Percentiles rank a stretch among this genome's conserved stretches.
Conservation (phyloP, 2,888 invertebrate species). For the Taphrorychus bicolor region DNA sequence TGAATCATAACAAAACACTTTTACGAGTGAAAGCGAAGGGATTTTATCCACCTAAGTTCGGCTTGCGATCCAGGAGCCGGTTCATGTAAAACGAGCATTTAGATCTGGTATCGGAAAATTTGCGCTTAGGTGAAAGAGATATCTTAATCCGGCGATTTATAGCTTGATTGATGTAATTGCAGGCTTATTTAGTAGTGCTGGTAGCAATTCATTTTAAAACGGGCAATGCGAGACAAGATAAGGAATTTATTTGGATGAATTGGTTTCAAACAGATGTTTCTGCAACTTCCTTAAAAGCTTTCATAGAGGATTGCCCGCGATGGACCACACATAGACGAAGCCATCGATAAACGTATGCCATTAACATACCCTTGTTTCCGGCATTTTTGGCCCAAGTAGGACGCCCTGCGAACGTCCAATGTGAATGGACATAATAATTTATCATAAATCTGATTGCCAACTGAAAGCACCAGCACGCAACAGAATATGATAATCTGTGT, state of each 20-base stretch:
- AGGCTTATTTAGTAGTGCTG: constrained; percentile 8
- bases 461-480: constrained; percentile 7
- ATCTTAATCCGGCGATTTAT: constrained; percentile 22
- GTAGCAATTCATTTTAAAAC: constrained; percentile 3
- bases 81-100: constrained; percentile 28
- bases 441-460: constrained; percentile 16
- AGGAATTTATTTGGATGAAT: constrained; percentile 8
- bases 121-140: constrained; percentile 14
- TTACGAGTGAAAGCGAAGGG: constrained; percentile 39
- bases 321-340: not conserved
- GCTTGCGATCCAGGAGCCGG: constrained; percentile 10
- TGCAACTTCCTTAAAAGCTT: not conserved
- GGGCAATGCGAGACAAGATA: constrained; percentile 3
- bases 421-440: constrained; percentile 11
- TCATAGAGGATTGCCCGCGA: not conserved
- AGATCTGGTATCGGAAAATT: constrained; percentile 23
- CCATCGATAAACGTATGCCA: constrained; percentile 3
- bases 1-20: constrained; percentile 49
- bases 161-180: constrained; percentile 19
- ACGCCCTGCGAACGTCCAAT: not conserved
- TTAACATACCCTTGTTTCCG: constrained; percentile 3
- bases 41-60: constrained; percentile 30
- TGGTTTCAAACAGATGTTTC: not conserved
- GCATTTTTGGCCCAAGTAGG: not conserved
- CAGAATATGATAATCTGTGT: constrained; percentile 8